Percentiles rank a stretch among this genome's conserved stretches.
phyloP scores from a whole-genome alignment of 2,888 invertebrate species.

The Cynaeus angustus region DNA sequence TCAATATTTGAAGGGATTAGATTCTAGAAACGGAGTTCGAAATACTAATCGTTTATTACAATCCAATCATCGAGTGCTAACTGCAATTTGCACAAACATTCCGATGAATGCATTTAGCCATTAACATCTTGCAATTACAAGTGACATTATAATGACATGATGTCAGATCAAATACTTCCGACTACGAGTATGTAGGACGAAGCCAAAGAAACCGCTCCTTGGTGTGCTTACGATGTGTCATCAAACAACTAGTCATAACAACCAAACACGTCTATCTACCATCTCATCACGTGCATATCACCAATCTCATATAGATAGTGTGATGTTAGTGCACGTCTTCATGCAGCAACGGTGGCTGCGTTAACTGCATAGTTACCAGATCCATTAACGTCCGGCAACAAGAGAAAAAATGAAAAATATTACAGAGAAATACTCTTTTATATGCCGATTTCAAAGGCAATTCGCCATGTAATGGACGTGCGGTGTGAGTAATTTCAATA shows the following conservation, averaged over 20 bases:
- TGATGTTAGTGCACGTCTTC: constrained; percentile 26
- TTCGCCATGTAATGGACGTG: constrained; percentile 23
- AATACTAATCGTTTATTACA: too few relatives aligned
- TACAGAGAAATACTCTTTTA: constrained; percentile 19
- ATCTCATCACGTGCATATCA: constrained; percentile 30
- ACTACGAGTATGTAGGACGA: constrained; percentile 10
- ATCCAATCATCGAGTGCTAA: neutral
- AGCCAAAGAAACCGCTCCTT: constrained; percentile 33
- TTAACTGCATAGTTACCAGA: constrained; percentile 16
- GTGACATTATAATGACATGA: constrained; percentile 9
- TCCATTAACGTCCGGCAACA: constrained; percentile 22
- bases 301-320: constrained; percentile 11
- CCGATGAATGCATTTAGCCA: neutral
- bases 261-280: constrained; percentile 40
- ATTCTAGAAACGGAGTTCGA: too few relatives aligned
- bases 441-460: constrained; percentile 27
- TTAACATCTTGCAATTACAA: constrained; percentile 7
- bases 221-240: constrained; percentile 35
- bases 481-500: constrained; percentile 34
- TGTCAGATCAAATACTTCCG: constrained; percentile 25
- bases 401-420: constrained; percentile 37
- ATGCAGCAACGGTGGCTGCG: constrained; percentile 5
- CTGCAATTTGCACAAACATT: constrained; percentile 1
- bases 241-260: constrained; percentile 35
- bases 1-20: too few relatives aligned